These are phyloP conservation scores for Toxostoma redivivum DNA, from an alignment of 2,113 vertebrate species.

Conservation along the genomic window DNA sequence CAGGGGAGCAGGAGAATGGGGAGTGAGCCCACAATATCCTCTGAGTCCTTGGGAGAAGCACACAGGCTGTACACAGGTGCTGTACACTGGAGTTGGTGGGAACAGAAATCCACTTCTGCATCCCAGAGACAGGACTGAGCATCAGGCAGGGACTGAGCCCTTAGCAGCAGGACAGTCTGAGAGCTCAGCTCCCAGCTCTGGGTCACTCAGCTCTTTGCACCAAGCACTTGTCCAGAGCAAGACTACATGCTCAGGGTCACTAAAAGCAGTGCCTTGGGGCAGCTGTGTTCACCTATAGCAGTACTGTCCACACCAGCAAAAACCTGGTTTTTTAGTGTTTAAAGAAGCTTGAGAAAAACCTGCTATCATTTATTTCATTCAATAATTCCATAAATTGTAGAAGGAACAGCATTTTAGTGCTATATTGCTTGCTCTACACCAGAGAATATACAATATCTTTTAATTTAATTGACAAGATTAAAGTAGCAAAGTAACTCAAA, in stretches of 20 bases:
- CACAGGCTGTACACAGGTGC: background rate
- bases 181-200: background rate
- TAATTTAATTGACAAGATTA: background rate
- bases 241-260: background rate
- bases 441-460: background rate
- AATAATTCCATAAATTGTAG: background rate
- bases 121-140: background rate
- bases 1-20: background rate
- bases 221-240: background rate
- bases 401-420: background rate
- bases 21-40: background rate
- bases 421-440: no score
- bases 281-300: background rate
- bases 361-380: background rate
- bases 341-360: background rate
- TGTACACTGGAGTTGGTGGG: accelerated
- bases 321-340: background rate
- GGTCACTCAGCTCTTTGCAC: background rate
- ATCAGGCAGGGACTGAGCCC: background rate
- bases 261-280: background rate
- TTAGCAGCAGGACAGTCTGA: background rate
- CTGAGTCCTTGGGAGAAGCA: background rate
- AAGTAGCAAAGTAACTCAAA: background rate
- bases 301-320: background rate
- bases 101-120: background rate